Evolutionary conservation across 2,888 invertebrate genomes (phyloP).

Genomic region (Tipula vernalis): DNA sequence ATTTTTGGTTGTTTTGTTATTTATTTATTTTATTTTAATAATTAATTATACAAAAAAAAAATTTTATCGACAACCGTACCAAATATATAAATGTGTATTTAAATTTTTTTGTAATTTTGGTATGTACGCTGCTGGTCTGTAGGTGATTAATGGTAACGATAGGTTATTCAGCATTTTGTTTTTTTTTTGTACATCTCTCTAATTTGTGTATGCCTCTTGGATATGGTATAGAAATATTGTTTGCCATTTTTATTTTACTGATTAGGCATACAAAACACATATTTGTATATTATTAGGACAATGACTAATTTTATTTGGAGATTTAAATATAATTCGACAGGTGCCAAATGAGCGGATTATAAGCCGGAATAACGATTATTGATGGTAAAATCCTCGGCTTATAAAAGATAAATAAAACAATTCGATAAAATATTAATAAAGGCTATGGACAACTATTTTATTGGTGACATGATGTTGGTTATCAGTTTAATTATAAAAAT

Average conservation of each 20-base stretch:
- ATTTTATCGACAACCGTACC: not conserved
- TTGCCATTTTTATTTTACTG: not conserved
- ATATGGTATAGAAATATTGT: not conserved
- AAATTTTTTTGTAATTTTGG: not conserved
- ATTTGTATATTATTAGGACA: too few relatives aligned
- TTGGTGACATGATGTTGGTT: too few relatives aligned
- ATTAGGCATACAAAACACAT: not conserved
- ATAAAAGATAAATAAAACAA: too few relatives aligned
- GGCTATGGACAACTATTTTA: too few relatives aligned
- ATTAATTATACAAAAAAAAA: not conserved
- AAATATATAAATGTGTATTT: too few relatives aligned
- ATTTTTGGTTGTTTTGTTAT: not conserved
- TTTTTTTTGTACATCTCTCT: too few relatives aligned
- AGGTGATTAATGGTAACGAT: not conserved
- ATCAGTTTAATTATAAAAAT: too few relatives aligned
- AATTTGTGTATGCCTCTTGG: not conserved
- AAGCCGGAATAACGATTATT: not conserved
- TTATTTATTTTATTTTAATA: not conserved
- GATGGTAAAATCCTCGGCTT: not conserved
- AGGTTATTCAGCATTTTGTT: not conserved
- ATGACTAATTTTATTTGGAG: not conserved
- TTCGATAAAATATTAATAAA: too few relatives aligned
- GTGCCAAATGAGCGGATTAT: not conserved
- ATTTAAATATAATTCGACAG: not conserved
- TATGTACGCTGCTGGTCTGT: not conserved